Evolutionary conservation across 2,888 invertebrate species (phyloP).

Genomic region (Cosmopolites sordidus): DNA sequence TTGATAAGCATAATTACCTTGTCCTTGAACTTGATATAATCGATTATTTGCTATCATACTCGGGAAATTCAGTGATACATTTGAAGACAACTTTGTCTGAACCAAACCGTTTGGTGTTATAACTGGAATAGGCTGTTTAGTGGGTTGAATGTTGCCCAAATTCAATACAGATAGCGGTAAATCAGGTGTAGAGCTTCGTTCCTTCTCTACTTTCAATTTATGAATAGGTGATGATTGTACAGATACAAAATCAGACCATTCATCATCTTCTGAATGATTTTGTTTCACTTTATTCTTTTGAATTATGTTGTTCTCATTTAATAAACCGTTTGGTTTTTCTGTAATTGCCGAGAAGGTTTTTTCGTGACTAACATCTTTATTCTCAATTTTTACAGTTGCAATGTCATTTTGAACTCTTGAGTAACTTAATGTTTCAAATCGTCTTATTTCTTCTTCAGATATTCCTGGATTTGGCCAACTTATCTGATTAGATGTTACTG

Average conservation of each 20-base stretch:
- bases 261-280: constrained; percentile 48
- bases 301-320: neutral
- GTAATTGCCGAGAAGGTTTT: neutral
- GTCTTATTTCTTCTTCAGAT: constrained; percentile 43
- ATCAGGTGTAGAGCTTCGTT: constrained; percentile 41
- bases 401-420: constrained; percentile 19
- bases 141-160: constrained; percentile 41
- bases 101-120: constrained; percentile 44
- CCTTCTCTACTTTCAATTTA: constrained; percentile 30
- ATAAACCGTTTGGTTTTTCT: neutral
- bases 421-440: constrained; percentile 40
- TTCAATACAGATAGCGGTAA: constrained; percentile 44
- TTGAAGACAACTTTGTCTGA: constrained; percentile 41
- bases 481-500: constrained; percentile 47
- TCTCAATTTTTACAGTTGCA: neutral
- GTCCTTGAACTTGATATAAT: constrained; percentile 17
- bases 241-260: constrained; percentile 61
- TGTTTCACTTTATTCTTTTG: constrained; percentile 3
- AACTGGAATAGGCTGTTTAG: constrained; percentile 44
- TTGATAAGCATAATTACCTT: constrained; percentile 18
- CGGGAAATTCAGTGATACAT: constrained; percentile 15
- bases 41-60: constrained; percentile 20
- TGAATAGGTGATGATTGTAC: constrained; percentile 35
- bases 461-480: constrained; percentile 62
- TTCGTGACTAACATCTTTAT: neutral